A percentile compares a stretch with the other conserved stretches of the same genome.
These are phyloP conservation scores for Campylomormyrus tamandua DNA, from an alignment of 2,113 vertebrate genomes.

Conservation along the genomic window DNA sequence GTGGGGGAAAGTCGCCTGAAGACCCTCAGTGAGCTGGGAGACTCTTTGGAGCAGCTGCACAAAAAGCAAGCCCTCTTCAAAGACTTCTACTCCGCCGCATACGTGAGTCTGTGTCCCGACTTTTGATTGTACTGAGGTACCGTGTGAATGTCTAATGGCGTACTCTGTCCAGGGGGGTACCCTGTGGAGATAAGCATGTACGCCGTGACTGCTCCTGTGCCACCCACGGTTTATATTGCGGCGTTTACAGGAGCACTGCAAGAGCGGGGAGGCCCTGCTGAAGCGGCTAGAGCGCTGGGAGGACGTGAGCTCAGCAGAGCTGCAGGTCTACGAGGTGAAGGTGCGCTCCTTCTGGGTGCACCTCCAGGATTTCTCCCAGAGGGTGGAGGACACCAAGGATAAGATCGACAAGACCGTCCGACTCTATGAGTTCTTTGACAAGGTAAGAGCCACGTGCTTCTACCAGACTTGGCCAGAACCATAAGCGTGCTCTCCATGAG, in stretches of 20 bases:
- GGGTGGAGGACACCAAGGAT: constrained; percentile 55
- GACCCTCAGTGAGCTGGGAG: constrained; percentile 51
- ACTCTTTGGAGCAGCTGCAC: constrained; percentile 66
- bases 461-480: background rate
- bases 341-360: constrained; percentile 51
- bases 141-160: background rate
- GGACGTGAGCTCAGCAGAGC: constrained; percentile 52
- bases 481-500: background rate
- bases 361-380: constrained; percentile 57
- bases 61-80: constrained; percentile 61
- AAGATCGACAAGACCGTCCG: constrained; percentile 56
- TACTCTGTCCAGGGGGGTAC: background rate
- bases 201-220: background rate
- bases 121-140: background rate
- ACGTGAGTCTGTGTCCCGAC: constrained; percentile 50
- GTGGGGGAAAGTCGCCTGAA: constrained; percentile 66
- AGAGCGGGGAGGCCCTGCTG: constrained; percentile 58
- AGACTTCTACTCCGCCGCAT: constrained; percentile 67
- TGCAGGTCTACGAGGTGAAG: constrained; percentile 49
- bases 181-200: background rate
- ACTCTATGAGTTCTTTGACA: constrained; percentile 68
- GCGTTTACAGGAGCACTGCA: constrained; percentile 59
- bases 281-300: constrained; percentile 60
- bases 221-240: background rate
- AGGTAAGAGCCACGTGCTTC: constrained; percentile 46